Evolutionary conservation across 1,140 invertebrate species (phyloP), one percentile per base, ranked within the genome.

Genomic region (Campoletis sonorensis): DNA sequence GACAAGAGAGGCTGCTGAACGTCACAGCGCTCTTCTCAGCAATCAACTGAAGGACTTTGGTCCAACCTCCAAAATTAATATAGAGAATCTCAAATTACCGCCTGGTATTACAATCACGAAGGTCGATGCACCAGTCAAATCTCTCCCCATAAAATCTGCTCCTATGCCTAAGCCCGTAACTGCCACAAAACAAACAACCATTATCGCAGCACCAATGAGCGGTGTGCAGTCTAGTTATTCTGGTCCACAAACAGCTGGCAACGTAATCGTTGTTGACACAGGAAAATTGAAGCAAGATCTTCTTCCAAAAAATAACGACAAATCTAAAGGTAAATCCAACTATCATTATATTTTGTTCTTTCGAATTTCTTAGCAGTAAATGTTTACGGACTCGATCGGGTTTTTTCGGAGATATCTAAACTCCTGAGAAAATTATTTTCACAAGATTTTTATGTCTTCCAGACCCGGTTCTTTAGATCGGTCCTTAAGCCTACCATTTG

Each of bases 81-180:
- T 96, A 81, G 95, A 96, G 45, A 95, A 96, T 87, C 88, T 97
- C 1, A 94, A 94, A 64, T 89, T 97, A 80, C 96, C 96, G 1
- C 96, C 96, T 10, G 96, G 96, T 8, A 97, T 97, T 30, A 97
- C 96, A 3, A 94, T 97, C 58, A 97, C 96, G 0, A 95, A 96
- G 85, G 96, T 97, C 0, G 95, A 96, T 86, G 93, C 92, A 18
- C 92, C 93, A 3, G 84, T 89, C 0, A 90, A 91, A 40, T 90
- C 91, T 67, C 85, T 92, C 61, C 93, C 92, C 18, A 90, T 91
- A 45, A 92, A 91, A 86, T 88, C 91, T 3, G 85, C 88, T 4
- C 85, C 88, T 0, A 79, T 90, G 75, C 86, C 87, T 1, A 90
- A 91, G 37, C 87, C 87, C 16, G 86, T 86, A 13, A 84, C 87